Conservation (phyloP, 1,140 invertebrate genomes). For the Ostrea edulis region DNA sequence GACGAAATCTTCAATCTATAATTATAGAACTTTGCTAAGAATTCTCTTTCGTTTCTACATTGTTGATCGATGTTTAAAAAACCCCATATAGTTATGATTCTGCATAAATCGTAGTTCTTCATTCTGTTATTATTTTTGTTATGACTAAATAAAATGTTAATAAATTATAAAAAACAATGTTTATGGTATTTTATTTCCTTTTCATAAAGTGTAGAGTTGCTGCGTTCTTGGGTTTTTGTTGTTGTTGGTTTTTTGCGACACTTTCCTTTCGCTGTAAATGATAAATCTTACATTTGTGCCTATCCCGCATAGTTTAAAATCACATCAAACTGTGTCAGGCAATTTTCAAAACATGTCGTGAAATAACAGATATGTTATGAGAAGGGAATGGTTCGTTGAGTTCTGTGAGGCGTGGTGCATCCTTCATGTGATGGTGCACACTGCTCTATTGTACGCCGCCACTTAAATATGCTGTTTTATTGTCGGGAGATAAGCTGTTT, state of each 20-base stretch:
- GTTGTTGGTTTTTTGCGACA: background rate
- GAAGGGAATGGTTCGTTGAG: background rate
- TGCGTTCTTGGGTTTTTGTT: background rate
- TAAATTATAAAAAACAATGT: background rate
- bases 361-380: background rate
- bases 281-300: background rate
- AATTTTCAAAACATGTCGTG: conserved; percentile 26
- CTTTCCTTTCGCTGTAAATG: background rate
- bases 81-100: background rate
- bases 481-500: conserved; percentile 6
- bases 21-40: background rate
- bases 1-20: background rate
- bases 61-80: background rate
- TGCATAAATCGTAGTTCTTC: background rate
- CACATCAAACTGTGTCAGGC: conserved; percentile 1
- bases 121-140: conserved; percentile 29
- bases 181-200: background rate
- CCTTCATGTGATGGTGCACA: conserved; percentile 11
- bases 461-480: conserved; percentile 17
- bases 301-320: background rate
- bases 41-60: background rate
- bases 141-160: background rate
- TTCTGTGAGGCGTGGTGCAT: background rate
- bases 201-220: background rate
- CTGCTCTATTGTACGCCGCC: background rate